Evolutionary conservation across 2,888 invertebrate species (phyloP).

Genomic region (Prosapia bicincta): DNA sequence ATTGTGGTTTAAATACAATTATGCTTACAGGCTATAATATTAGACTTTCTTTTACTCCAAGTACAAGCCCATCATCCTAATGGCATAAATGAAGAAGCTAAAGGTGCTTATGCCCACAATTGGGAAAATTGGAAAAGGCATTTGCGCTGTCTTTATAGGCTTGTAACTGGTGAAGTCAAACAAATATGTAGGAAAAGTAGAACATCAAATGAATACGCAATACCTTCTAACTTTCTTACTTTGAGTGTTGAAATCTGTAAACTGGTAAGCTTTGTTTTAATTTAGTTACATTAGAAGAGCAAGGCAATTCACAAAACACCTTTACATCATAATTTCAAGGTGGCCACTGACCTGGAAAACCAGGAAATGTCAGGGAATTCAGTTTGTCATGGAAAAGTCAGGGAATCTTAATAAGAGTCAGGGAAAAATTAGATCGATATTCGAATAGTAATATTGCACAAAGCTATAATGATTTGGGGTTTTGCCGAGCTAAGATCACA

Average conservation of each 20-base stretch:
- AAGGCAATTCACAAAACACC: too few relatives aligned
- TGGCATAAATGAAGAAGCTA: constrained; percentile 44
- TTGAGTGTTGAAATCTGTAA: constrained; percentile 36
- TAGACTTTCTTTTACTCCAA: constrained; percentile 52
- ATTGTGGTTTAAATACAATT: too few relatives aligned
- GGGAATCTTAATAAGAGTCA: too few relatives aligned
- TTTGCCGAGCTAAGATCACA: too few relatives aligned
- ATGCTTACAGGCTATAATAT: constrained; percentile 44
- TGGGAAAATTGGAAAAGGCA: constrained; percentile 49
- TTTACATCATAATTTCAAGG: too few relatives aligned
- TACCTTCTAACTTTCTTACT: constrained; percentile 29
- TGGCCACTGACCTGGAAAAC: too few relatives aligned
- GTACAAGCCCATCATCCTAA: constrained; percentile 53
- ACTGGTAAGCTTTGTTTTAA: constrained; percentile 36
- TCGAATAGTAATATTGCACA: too few relatives aligned
- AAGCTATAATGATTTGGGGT: too few relatives aligned
- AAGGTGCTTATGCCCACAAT: constrained; percentile 46
- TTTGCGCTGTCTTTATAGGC: constrained; percentile 45
- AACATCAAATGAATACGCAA: constrained; percentile 12
- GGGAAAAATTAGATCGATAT: too few relatives aligned
- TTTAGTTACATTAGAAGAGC: too few relatives aligned
- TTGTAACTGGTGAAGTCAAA: constrained; percentile 12
- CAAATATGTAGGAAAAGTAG: neutral
- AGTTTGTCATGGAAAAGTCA: too few relatives aligned
- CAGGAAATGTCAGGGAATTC: too few relatives aligned